Evolutionary conservation across 2,113 vertebrate genomes (phyloP), one percentile per base, ranked within the genome.

Genomic region (Nothoprocta pentlandii): DNA sequence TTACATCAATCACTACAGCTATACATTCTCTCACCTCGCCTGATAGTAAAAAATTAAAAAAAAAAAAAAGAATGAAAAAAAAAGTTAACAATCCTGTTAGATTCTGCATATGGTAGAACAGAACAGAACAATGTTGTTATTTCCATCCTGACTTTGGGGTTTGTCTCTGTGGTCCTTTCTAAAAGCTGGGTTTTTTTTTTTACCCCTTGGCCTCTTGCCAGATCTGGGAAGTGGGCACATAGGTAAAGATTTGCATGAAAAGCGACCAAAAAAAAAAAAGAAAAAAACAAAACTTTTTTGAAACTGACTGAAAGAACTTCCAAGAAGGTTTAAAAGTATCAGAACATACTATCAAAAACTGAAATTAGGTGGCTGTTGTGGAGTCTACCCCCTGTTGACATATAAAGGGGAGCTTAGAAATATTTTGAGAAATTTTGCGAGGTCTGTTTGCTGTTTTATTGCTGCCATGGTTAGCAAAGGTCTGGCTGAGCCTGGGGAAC

Each of bases 81-180:
- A 77, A 71, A 2, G 2, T 78, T 84, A 71, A 62, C n/a, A 93
- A 75, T 36, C 78, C 73, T 61, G 15, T 75, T 39, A 71, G 42
- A 89, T 68, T 86, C 44, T 75, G 69, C 78, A 78, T 61, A 80
- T 39, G 78, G 34, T 56, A 92, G 62, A n/a, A 56, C n/a, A 93
- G 58, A 92, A 86, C 6, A 90, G 39, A 92, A 70, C 12, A 54
- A 61, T 66, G 7, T 67, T 78, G 7, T 67, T 78, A 66, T 54
- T 42, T 90, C 25, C 28, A 49, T 16, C 54, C 28, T 68, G 93
- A 44, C 68, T 87, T 84, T 61, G 30, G 15, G 74, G 47, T 54
- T 84, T 87, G n/a, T 46, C 21, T 85, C 42, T 63, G 34, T 87
- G 22, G 42, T 84, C 21, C 54, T 87, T 88, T 86, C 51, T 44